phyloP scores from a whole-genome alignment of 1,140 invertebrate species.

The Drosophila nigrodunni region DNA sequence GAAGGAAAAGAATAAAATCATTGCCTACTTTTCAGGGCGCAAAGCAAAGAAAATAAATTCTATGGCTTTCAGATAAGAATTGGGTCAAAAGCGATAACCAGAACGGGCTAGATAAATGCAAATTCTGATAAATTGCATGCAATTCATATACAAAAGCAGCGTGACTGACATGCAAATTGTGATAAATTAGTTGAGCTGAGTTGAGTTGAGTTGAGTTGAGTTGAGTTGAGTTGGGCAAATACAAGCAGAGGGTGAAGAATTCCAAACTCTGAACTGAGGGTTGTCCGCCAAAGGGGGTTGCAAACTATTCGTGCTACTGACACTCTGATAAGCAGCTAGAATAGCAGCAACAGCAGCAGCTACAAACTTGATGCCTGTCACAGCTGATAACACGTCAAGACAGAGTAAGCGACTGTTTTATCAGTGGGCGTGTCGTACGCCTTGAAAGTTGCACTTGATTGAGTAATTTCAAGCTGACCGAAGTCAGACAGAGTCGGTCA shows the following conservation, averaged over 20 bases:
- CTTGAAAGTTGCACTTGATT: slow-evolving; percentile 17
- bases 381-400: slow-evolving; percentile 13
- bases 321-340: slow-evolving; percentile 28
- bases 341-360: neutral
- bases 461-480: slow-evolving; percentile 7
- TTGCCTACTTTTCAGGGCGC: slow-evolving; percentile 54
- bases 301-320: slow-evolving; percentile 7
- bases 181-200: slow-evolving; percentile 19
- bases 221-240: no score
- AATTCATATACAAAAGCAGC: slow-evolving; percentile 67
- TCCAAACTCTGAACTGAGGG: no score
- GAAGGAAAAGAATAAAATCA: slow-evolving; percentile 21
- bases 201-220: neutral
- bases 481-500: slow-evolving; percentile 51
- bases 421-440: slow-evolving; percentile 28
- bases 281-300: neutral
- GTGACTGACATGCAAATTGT: slow-evolving; percentile 73
- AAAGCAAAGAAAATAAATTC: neutral
- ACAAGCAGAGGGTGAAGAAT: neutral
- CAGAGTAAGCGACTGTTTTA: neutral
- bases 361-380: slow-evolving; percentile 28
- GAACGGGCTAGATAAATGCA: slow-evolving; percentile 41
- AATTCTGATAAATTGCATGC: slow-evolving; percentile 76
- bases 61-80: slow-evolving; percentile 21
- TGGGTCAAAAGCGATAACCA: slow-evolving; percentile 60